Percentiles rank a stretch among this genome's conserved stretches.
Evolutionary conservation across 2,797 vertebrate species (phyloP).

Genomic region (Acipenser transmontanus): DNA sequence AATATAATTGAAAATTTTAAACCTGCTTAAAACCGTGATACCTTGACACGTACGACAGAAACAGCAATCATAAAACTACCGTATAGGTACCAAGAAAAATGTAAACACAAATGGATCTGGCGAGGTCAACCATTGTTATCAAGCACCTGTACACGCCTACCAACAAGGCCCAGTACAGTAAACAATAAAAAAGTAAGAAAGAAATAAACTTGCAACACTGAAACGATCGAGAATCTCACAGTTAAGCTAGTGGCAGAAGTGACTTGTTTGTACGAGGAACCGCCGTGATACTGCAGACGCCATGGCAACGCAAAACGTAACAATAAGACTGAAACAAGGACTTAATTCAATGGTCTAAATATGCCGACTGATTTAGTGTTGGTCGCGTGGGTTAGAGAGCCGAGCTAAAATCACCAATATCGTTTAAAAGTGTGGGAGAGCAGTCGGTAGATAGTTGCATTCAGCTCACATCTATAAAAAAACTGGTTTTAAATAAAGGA

Average conservation of each 20-base stretch:
- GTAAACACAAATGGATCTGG: too few relatives aligned
- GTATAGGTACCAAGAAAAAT: too few relatives aligned
- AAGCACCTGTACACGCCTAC: neutral
- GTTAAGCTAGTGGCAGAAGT: neutral
- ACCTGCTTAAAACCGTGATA: too few relatives aligned
- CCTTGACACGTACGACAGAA: too few relatives aligned
- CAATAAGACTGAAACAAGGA: conserved; percentile 20
- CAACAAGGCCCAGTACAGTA: neutral
- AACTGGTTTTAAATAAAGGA: conserved; percentile 42
- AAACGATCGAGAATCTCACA: neutral
- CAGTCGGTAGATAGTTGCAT: neutral
- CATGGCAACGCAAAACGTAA: conserved; percentile 47
- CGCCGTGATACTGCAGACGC: conserved; percentile 25
- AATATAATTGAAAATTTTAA: too few relatives aligned
- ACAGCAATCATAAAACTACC: too few relatives aligned
- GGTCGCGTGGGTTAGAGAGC: neutral
- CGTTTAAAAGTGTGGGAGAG: neutral
- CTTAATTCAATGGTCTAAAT: neutral
- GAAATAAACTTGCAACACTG: neutral
- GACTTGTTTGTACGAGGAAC: neutral
- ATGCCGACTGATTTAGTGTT: conserved; percentile 23
- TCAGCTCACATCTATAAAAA: neutral
- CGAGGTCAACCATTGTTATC: too few relatives aligned
- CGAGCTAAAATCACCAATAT: neutral
- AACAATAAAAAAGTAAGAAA: neutral